Evolutionary conservation across 2,113 vertebrate genomes (phyloP).

Genomic region (Petroica traversi): DNA sequence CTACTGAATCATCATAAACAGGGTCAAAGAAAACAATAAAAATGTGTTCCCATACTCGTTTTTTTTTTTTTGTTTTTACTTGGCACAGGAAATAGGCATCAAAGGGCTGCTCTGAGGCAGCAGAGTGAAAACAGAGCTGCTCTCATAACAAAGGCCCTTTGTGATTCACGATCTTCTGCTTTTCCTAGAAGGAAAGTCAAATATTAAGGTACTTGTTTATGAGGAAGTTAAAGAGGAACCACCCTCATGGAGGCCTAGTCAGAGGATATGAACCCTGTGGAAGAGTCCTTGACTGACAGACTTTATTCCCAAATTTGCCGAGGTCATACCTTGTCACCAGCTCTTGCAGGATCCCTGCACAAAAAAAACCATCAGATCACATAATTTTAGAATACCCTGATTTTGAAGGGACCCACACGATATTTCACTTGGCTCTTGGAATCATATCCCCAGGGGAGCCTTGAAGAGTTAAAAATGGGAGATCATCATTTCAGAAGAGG

Average conservation of each 20-base stretch:
- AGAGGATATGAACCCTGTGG: neutral
- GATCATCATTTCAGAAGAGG: neutral
- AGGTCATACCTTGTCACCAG: rapidly evolving
- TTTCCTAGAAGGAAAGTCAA: conserved; percentile 62
- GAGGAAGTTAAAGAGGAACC: neutral
- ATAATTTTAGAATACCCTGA: neutral
- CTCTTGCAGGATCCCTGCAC: neutral
- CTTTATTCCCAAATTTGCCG: neutral
- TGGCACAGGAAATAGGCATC: conserved; percentile 55
- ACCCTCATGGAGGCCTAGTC: neutral
- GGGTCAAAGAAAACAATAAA: neutral
- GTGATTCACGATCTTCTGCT: conserved; percentile 5
- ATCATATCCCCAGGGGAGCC: neutral
- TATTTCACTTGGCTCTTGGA: neutral
- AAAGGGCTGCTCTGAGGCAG: conserved; percentile 35
- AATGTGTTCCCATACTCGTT: neutral
- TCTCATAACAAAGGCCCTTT: neutral
- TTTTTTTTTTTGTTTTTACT: neutral
- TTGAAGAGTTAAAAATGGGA: neutral
- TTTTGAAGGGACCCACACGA: neutral
- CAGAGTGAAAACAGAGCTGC: neutral
- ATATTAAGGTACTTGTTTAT: neutral
- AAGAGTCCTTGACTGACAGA: neutral
- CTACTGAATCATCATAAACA: conserved; percentile 3
- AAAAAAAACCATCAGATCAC: neutral